Base-by-base conservation (phyloP, 1,140 invertebrate species). In the Diorhabda elongata region DNA sequence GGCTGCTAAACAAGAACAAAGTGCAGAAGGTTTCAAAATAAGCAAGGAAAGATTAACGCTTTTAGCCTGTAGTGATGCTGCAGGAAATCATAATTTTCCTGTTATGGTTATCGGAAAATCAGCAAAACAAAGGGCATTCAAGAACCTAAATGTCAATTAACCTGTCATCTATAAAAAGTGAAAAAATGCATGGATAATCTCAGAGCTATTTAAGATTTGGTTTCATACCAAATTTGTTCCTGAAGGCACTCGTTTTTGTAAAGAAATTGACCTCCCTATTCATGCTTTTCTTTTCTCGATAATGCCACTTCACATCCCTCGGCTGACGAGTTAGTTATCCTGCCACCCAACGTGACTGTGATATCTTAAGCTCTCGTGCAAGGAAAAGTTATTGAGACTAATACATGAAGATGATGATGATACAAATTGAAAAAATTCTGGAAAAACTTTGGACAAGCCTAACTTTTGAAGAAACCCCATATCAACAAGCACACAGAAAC, bases 311-410 rank as follows among this genome's bases (percentile, higher is more conserved):
- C 56, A 9, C 56, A 57, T 57, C 56, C 56, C 56, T 57, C 56
- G 11, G 56, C 5, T 57, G 6, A 57, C 3, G 56, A 57, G 56
- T 57, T 57, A 57, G 56, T 57, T 74, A 82, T 78, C 76, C 69
- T 83, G 66, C 80, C 81, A 64, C 77, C 79, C 69, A 82, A 83
- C 67, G 75, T 75, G 58, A 81, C 78, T 11, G 11, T 11, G 11
- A 11, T 11, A 81, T 61, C 71, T 78, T 56, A 73, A 43, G 70
- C 26, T 26, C 1, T 26, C 26, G 26, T 26, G 1, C 26, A 26
- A 26, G 26, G 26, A 26, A 26, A 26, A 56, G 44, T 61, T 72
- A 44, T 56, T 73, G 66, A 75, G 52, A 2, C 52, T 2, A 56
- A 56, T 56, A 56, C 3, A 8, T 7, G 52, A 56, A 56, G 52